phyloP scores from a whole-genome alignment of 2,797 vertebrate genomes.

The Salarias fasciatus region DNA sequence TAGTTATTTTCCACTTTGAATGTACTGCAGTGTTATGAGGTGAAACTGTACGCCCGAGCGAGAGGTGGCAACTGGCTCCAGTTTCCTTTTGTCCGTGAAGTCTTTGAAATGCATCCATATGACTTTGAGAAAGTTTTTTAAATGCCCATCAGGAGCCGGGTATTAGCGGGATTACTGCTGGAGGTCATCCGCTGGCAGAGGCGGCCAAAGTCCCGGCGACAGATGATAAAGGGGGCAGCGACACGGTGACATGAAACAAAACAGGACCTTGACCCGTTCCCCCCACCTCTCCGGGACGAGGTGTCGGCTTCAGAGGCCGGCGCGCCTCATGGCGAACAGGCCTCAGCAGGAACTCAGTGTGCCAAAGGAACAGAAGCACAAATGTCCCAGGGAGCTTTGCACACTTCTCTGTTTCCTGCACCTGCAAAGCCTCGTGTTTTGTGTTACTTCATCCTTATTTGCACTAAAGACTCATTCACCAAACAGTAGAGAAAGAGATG shows the following conservation, averaged over 20 bases:
- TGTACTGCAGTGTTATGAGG: slow-evolving; percentile 58
- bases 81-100: slow-evolving; percentile 71
- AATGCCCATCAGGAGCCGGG: slow-evolving; percentile 63
- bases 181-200: slow-evolving; percentile 31
- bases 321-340: slow-evolving; percentile 56
- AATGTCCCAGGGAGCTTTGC: slow-evolving; percentile 37
- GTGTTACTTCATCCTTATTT: slow-evolving; percentile 44
- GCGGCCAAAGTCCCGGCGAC: slow-evolving; percentile 43
- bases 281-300: slow-evolving; percentile 43
- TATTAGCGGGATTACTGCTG: slow-evolving; percentile 66
- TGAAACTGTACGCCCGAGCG: slow-evolving; percentile 72
- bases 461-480: no score
- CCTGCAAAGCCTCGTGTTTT: slow-evolving; percentile 42
- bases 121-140: slow-evolving; percentile 55
- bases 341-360: slow-evolving; percentile 42
- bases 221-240: slow-evolving; percentile 50
- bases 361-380: slow-evolving; percentile 43
- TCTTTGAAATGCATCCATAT: slow-evolving; percentile 68
- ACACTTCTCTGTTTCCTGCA: slow-evolving; percentile 40
- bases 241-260: slow-evolving; percentile 43
- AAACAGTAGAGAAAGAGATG: no score
- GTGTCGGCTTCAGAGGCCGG: slow-evolving; percentile 54
- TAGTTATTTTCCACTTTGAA: slow-evolving; percentile 69
- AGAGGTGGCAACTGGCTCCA: slow-evolving; percentile 71
- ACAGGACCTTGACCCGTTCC: slow-evolving; percentile 64